phyloP scores from a whole-genome alignment of 2,797 vertebrate genomes.

The Mormyrus hasselquistii region DNA sequence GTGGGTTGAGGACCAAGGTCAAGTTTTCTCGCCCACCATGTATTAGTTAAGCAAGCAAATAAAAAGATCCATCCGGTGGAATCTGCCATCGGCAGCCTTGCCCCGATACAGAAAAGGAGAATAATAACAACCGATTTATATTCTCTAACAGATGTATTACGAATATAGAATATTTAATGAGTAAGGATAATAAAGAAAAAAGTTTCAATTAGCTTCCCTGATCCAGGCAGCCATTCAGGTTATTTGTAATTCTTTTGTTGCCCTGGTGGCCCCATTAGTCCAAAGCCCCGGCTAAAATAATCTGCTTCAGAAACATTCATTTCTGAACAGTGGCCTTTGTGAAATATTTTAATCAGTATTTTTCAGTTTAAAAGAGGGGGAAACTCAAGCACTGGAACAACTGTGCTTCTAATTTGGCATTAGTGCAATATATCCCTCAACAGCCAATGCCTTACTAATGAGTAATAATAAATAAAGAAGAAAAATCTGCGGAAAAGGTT shows the following conservation, averaged over 20 bases:
- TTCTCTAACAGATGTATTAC: neutral
- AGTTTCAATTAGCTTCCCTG: neutral
- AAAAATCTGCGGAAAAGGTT: slow-evolving; percentile 20
- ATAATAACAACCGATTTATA: neutral
- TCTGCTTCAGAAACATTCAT: neutral
- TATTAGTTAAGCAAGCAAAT: neutral
- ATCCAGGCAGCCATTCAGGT: neutral
- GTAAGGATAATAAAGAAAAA: neutral
- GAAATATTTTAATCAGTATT: neutral
- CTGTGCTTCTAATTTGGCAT: neutral
- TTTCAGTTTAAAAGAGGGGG: neutral
- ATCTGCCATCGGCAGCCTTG: neutral
- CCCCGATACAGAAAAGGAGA: neutral
- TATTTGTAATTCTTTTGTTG: neutral
- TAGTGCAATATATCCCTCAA: neutral
- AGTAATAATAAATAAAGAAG: slow-evolving; percentile 18
- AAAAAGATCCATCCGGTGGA: neutral
- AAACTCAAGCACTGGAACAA: neutral
- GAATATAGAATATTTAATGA: neutral
- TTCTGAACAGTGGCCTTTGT: neutral
- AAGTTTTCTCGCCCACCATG: neutral
- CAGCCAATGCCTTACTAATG: slow-evolving; percentile 21
- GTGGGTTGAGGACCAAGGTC: neutral
- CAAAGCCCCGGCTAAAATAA: neutral
- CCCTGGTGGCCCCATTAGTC: neutral